phyloP scores from a whole-genome alignment of 1,140 invertebrate genomes.

The Hyles vespertilio region DNA sequence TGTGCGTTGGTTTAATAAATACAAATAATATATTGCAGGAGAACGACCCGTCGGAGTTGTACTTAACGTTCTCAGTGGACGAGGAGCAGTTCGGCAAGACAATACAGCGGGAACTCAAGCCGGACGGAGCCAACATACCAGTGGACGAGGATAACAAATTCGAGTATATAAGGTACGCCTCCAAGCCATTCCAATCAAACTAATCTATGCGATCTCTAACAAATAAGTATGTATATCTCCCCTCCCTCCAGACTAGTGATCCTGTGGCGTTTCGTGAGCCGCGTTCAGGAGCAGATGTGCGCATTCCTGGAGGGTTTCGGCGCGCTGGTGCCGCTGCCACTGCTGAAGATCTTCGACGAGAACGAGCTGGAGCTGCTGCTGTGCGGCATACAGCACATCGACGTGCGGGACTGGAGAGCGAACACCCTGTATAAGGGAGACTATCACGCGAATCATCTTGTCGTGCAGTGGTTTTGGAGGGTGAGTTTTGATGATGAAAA shows the following conservation, averaged over 20 bases:
- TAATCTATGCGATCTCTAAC: too few relatives aligned
- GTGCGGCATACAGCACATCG: slow-evolving; percentile 99
- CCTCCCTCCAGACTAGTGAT: slow-evolving; percentile 77
- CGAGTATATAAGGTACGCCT: slow-evolving; percentile 94
- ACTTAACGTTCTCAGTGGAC: slow-evolving; percentile 96
- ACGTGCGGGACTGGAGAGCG: slow-evolving; percentile 98
- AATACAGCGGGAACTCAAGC: slow-evolving; percentile 93
- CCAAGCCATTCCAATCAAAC: too few relatives aligned
- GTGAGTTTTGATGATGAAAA: slow-evolving; percentile 72
- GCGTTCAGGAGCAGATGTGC: slow-evolving; percentile 97
- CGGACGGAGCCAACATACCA: slow-evolving; percentile 91
- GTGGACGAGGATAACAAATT: slow-evolving; percentile 97
- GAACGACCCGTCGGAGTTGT: slow-evolving; percentile 96
- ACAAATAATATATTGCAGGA: too few relatives aligned
- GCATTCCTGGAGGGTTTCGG: slow-evolving; percentile 97
- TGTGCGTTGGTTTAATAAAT: too few relatives aligned
- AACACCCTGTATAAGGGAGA: slow-evolving; percentile 99
- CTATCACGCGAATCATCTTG: slow-evolving; percentile 97
- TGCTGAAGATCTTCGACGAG: slow-evolving; percentile 98
- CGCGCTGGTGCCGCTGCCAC: slow-evolving; percentile 90
- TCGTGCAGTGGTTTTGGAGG: slow-evolving; percentile 98
- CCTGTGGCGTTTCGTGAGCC: slow-evolving; percentile 96
- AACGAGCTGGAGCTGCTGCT: slow-evolving; percentile 97
- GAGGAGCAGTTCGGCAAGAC: slow-evolving; percentile 98
- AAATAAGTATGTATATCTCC: too few relatives aligned